A percentile compares a stretch with the other conserved stretches of the same genome.
Conservation (phyloP, 2,797 vertebrate genomes). For the Hippocampus kuda region DNA sequence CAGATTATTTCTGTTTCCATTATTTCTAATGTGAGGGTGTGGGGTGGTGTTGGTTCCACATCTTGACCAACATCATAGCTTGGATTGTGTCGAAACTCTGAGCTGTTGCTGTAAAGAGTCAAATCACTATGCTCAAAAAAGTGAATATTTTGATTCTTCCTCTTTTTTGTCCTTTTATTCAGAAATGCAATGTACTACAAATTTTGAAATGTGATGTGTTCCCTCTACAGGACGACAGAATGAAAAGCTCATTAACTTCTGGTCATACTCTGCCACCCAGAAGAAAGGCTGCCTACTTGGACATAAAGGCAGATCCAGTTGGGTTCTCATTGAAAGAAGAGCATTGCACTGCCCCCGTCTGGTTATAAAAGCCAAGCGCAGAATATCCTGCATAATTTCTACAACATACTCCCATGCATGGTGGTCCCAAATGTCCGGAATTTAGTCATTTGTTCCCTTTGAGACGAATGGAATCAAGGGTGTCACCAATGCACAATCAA, state of each 20-base stretch:
- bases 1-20: not conserved
- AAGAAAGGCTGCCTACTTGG: not conserved
- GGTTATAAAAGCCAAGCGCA: not conserved
- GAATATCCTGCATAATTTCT: not conserved
- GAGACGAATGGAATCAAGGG: not conserved
- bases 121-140: no score
- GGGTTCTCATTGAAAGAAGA: not conserved
- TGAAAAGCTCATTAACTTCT: not conserved
- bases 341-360: constrained; percentile 6
- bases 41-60: not conserved
- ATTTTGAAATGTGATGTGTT: no score
- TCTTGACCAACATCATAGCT: not conserved
- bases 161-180: no score
- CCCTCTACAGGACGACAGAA: not conserved
- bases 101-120: no score
- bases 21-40: not conserved
- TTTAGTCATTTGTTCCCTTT: not conserved
- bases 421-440: not conserved
- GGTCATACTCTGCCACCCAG: not conserved
- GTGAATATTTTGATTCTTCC: no score
- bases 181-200: no score
- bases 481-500: no score
- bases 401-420: not conserved
- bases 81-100: not conserved
- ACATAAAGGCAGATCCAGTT: not conserved